Conservation (phyloP, 2,888 invertebrate genomes). For the Metellina segmentata region DNA sequence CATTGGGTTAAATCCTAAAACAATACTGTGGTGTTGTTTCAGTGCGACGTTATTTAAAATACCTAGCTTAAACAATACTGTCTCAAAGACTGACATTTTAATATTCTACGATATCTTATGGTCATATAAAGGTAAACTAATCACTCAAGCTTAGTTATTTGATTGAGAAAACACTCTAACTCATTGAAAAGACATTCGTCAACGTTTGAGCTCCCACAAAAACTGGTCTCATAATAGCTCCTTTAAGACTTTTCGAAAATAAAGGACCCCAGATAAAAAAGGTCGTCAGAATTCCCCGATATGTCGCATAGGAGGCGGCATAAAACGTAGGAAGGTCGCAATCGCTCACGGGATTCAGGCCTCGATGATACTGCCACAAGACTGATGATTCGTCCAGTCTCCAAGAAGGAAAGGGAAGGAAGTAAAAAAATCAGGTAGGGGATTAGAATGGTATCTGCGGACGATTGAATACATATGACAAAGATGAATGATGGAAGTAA, state of each 20-base stretch:
- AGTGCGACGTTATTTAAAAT: too few relatives aligned
- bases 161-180: background rate
- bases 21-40: too few relatives aligned
- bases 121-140: background rate
- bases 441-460: slow-evolving; percentile 58
- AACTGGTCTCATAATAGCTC: background rate
- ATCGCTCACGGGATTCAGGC: slow-evolving; percentile 41
- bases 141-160: background rate
- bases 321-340: slow-evolving; percentile 38
- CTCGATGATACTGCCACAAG: slow-evolving; percentile 35
- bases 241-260: slow-evolving; percentile 4
- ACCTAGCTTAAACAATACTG: too few relatives aligned
- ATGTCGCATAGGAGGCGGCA: slow-evolving; percentile 25
- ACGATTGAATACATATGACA: slow-evolving; percentile 67
- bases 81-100: too few relatives aligned
- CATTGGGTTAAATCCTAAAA: too few relatives aligned
- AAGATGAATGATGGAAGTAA: slow-evolving; percentile 44
- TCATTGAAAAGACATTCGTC: slow-evolving; percentile 2
- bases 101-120: too few relatives aligned
- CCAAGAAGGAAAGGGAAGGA: slow-evolving; percentile 32
- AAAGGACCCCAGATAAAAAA: slow-evolving; percentile 9
- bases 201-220: background rate
- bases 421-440: slow-evolving; percentile 7
- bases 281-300: slow-evolving; percentile 29
- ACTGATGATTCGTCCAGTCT: slow-evolving; percentile 57